Conservation (phyloP, 2,888 invertebrate genomes). For the Erannis defoliaria region DNA sequence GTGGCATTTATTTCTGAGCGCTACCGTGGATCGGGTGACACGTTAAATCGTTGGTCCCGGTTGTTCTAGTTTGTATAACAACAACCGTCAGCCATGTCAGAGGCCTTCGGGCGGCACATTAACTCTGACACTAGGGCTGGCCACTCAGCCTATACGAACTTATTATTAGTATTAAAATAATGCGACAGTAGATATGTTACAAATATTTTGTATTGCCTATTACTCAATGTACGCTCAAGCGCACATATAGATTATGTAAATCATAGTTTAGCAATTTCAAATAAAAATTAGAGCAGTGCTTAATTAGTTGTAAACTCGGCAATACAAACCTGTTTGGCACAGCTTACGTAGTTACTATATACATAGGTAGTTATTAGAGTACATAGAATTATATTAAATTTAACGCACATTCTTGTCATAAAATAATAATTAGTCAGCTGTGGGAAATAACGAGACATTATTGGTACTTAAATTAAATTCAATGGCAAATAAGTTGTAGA, state of each 20-base stretch:
- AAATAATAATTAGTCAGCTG: constrained; percentile 27
- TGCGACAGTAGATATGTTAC: constrained; percentile 8
- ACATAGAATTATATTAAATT: constrained; percentile 8
- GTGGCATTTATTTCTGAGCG: too few species aligned
- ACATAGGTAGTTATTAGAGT: constrained; percentile 12
- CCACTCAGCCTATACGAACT: too few species aligned
- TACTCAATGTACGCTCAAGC: constrained; percentile 14
- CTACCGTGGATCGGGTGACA: too few species aligned
- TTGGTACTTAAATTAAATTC: constrained; percentile 27
- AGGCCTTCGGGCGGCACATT: too few species aligned
- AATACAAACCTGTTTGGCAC: constrained; percentile 25
- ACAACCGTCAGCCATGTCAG: too few species aligned
- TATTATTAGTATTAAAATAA: not conserved
- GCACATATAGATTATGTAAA: constrained; percentile 29
- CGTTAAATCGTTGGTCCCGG: too few species aligned
- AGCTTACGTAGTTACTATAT: constrained; percentile 12
- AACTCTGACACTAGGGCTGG: too few species aligned
- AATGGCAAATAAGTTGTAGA: constrained; percentile 30
- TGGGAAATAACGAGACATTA: constrained; percentile 26
- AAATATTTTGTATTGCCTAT: constrained; percentile 20
- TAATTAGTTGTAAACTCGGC: constrained; percentile 17
- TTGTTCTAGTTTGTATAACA: too few species aligned
- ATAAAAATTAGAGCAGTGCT: constrained; percentile 35
- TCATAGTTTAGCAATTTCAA: constrained; percentile 31
- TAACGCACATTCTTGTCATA: constrained; percentile 26